Base-by-base conservation (phyloP, 2,888 invertebrate species). In the Agonum fuliginosum region DNA sequence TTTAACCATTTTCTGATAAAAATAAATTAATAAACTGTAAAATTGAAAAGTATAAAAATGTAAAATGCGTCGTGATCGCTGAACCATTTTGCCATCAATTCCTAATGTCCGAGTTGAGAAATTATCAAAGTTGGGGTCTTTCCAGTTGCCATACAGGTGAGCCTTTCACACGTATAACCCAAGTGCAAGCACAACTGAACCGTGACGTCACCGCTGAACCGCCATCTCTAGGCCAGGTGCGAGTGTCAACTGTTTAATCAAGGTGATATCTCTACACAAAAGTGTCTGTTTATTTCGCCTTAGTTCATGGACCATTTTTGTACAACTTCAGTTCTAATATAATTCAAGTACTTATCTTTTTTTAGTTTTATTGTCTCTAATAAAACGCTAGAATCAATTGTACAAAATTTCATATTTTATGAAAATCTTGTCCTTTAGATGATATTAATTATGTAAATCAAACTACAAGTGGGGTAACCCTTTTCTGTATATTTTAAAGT, bases 111-210 rank as follows among this genome's bases (percentile, higher is more conserved):
- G 70, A 77, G 77, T 54, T 58, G 27, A 54, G 77, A 70, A 70
- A 70, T 77, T 77, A 77, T 77, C 77, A 77, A 77, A 77, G 70
- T 70, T 77, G 70, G 84, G 84, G 83, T 83, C 83, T 84, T 84
- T 84, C 81, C 84, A 84, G 84, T 83, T 83, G 81, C 79, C 81
- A 81, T 81, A 83, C 84, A 84, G 84, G 84, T 84, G 84, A 84
- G 84, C 81, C 82, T 70, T 58, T 54, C 72, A 54, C 72, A 72
- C 30, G 70, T 70, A 24, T 43, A 46, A 27, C 43, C 70, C 70
- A 43, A 70, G 70, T 14, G 12, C 69, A 43, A 70, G 70, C 24
- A 22, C 69, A 43, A 70, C 43, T 46, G 37, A 37, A 19, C 67
- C 41, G 41, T 67, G 37, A 67, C 22, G 41, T 67, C 67, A 41